Conservation (phyloP, 2,888 invertebrate species). For the Lithodes maja region DNA sequence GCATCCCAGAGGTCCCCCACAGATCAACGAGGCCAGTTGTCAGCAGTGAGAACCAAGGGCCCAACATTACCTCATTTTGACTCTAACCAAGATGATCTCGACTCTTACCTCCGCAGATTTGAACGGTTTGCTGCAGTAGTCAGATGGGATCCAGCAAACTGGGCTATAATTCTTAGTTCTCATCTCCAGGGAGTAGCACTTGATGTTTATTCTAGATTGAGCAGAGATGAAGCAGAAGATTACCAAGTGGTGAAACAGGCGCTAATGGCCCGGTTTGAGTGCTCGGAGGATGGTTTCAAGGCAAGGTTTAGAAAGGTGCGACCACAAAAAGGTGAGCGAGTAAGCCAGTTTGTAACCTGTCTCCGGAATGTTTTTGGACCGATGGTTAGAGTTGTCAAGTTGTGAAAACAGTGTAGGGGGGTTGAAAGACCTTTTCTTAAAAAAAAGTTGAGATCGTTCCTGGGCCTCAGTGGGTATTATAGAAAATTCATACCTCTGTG, state of each 20-base stretch:
- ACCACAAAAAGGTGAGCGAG: not conserved
- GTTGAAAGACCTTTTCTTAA: not conserved
- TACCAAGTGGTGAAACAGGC: not conserved
- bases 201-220: constrained; percentile 5
- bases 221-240: not conserved
- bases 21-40: no score
- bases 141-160: not conserved
- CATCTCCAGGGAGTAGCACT: not conserved
- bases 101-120: not conserved
- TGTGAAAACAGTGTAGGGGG: not conserved
- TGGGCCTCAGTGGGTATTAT: no score
- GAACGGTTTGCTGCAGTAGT: not conserved
- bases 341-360: not conserved
- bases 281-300: constrained; percentile 8
- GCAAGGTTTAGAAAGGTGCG: not conserved
- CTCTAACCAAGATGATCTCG: not conserved
- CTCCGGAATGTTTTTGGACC: not conserved
- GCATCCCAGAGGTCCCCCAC: no score
- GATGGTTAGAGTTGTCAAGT: not conserved
- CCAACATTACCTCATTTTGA: not conserved
- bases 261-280: not conserved
- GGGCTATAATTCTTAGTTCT: not conserved
- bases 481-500: no score
- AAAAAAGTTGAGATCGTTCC: no score
- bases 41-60: no score